Evolutionary conservation across 2,113 vertebrate species (phyloP).

Genomic region (Eupsittula cactorum): DNA sequence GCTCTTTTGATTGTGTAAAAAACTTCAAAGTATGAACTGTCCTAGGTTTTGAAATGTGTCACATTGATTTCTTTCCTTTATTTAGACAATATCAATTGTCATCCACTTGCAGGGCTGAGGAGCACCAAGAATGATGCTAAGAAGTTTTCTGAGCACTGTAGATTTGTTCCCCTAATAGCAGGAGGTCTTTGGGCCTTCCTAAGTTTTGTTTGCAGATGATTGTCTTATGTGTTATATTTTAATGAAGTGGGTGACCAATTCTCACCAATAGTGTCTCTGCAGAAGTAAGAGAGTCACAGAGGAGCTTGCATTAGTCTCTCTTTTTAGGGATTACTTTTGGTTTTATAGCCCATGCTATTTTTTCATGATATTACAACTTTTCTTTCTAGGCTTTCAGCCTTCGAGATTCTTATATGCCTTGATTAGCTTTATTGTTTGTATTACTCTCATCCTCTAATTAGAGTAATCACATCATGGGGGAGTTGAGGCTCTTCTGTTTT

Average conservation of each 20-base stretch:
- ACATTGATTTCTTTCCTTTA: background rate
- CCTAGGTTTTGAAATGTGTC: background rate
- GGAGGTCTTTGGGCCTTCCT: background rate
- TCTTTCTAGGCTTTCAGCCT: slow-evolving; percentile 3
- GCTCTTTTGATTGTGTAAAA: background rate
- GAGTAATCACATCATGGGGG: background rate
- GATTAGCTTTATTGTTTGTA: slow-evolving; percentile 49
- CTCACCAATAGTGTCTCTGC: no score
- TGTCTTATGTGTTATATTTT: background rate
- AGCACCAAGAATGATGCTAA: background rate
- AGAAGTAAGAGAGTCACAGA: background rate
- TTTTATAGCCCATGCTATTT: background rate
- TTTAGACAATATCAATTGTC: background rate
- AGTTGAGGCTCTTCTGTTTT: slow-evolving; percentile 3
- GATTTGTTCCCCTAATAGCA: background rate
- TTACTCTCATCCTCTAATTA: slow-evolving; percentile 44
- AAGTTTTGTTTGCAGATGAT: background rate
- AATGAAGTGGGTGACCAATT: background rate
- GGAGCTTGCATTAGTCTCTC: background rate
- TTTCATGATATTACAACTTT: background rate
- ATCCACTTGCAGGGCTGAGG: background rate
- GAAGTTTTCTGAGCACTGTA: background rate
- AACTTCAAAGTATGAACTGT: background rate
- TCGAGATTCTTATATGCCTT: background rate
- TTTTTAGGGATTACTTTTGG: background rate